Evolutionary conservation across 2,888 invertebrate genomes (phyloP).

Genomic region (Teleogryllus oceanicus): DNA sequence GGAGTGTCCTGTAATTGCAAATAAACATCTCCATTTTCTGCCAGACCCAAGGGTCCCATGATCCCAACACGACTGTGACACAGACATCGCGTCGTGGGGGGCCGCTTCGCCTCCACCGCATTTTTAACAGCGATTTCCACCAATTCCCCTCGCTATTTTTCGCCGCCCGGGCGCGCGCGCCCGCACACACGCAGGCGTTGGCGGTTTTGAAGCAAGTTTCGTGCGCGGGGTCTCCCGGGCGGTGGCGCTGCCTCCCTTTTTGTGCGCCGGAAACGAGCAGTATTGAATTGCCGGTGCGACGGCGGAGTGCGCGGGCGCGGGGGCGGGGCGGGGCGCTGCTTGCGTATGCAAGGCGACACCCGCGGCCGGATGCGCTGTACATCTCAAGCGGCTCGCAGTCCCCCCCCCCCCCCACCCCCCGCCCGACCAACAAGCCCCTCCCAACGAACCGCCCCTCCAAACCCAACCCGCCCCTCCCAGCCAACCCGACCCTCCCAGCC

Average conservation of each 20-base stretch:
- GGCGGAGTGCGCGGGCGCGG: not conserved
- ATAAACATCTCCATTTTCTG: too few species aligned
- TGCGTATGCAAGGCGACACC: constrained; percentile 43
- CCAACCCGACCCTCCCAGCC: too few species aligned
- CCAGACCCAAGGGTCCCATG: too few species aligned
- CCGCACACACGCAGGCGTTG: not conserved
- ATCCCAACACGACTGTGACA: too few species aligned
- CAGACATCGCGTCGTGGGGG: too few species aligned
- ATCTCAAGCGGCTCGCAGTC: constrained; percentile 33
- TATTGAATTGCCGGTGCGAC: constrained; percentile 18
- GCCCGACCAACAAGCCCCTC: not conserved
- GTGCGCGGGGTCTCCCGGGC: not conserved
- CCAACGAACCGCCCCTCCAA: constrained; percentile 30
- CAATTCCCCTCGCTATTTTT: too few species aligned
- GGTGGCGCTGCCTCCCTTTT: not conserved
- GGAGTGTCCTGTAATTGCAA: too few species aligned
- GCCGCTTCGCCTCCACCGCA: too few species aligned
- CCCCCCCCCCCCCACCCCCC: not conserved
- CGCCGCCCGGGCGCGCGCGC: too few species aligned
- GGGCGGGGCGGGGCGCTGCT: constrained; percentile 19
- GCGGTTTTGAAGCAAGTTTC: not conserved
- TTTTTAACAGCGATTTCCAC: too few species aligned
- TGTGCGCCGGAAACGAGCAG: constrained; percentile 19
- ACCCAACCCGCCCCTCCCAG: too few species aligned
- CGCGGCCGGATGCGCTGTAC: constrained; percentile 42